Base-by-base conservation (phyloP, 2,797 vertebrate species). In the Sebastolobus alascanus region DNA sequence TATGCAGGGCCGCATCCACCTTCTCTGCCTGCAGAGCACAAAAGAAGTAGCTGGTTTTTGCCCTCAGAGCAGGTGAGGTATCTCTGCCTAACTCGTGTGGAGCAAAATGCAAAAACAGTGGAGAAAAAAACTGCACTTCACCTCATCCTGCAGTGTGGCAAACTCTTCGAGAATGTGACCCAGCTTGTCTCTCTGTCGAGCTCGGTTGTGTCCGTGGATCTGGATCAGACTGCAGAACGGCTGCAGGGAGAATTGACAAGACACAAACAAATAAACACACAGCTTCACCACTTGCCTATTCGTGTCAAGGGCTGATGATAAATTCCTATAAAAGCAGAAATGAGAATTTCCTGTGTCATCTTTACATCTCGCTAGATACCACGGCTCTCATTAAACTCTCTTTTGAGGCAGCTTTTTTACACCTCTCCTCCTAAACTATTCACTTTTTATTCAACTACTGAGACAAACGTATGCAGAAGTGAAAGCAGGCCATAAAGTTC, bases 91-190 rank as follows among this genome's bases (percentile, higher is more conserved):
- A 68, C 8, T 52, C 50, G 20, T 61, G 18, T 12, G 8, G 37
- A 1, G 35, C 10, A 54, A 38, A 46, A 25, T 33, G 18, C n/a
- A 69, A 72, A 77, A 56, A 70, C 20, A 63, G 25, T 14, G n/a
- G 22, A 59, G 9, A 8, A 61, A 63, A 40, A 8, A 1, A 29
- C 56, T 59, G 63, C 25, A 13, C 79, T 37, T 75, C 93, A 99
- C 98, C 97, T 99, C 99, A 85, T 99, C 99, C 91, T 99, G 99
- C 55, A 99, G 96, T 0, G 98, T 98, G 50, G 98, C 97, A 92
- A 99, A 99, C 94, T 99, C 99, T 82, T 99, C 98, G 58, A 99
- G 96, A 90, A 99, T 99, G 88, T 99, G 99, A 56, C 98, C 99
- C 43, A 99, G 95, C 82, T 99, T 99, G 94, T 99, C 99, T 94